Base-by-base conservation (phyloP, 2,888 invertebrate species). In the Drosophila sordidula region DNA sequence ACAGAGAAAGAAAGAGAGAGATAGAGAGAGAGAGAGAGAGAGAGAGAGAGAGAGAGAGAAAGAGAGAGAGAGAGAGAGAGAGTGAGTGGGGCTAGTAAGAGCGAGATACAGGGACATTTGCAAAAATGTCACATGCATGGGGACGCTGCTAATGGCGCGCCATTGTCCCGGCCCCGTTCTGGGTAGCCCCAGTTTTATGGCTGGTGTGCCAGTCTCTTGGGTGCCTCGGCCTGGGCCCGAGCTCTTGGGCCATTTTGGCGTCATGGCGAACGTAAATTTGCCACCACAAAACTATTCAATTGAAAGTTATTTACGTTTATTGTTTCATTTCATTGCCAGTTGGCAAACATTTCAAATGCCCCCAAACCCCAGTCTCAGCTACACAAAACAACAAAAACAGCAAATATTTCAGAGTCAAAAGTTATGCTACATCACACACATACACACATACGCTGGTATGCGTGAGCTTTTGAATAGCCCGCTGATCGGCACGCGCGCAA, bases 241-340 rank as follows among this genome's bases (percentile, higher is more conserved):
- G 41, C 54, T 47, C 36, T 51, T 16, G 62, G 64, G 63, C 56
- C 64, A 51, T 71, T 79, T 74, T 68, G 75, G 68, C 81, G 80
- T 67, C 67, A 55, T 67, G 75, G 69, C 71, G 51, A 65, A 72
- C 81, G 89, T 84, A 81, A 78, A 86, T 84, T 88, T 81, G 72
- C 78, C 81, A 78, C 81, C 84, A 77, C 89, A 81, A 79, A 87
- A 87, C 89, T 88, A 88, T 88, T 88, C 89, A 88, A 88, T 88
- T 88, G 89, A 78, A 86, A 89, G 81, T 83, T 84, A 87, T 89
- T 89, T 88, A 82, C 80, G 89, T 86, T 89, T 89, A 89, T 87
- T 87, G 80, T 78, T 87, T 76, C 74, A 80, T 78, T 73, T 76
- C 61, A 75, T 70, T 80, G 69, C 76, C 80, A 78, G 78, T 72